These are phyloP conservation scores for Setipinna tenuifilis DNA, from an alignment of 2,797 vertebrate species.

Conservation along the genomic window DNA sequence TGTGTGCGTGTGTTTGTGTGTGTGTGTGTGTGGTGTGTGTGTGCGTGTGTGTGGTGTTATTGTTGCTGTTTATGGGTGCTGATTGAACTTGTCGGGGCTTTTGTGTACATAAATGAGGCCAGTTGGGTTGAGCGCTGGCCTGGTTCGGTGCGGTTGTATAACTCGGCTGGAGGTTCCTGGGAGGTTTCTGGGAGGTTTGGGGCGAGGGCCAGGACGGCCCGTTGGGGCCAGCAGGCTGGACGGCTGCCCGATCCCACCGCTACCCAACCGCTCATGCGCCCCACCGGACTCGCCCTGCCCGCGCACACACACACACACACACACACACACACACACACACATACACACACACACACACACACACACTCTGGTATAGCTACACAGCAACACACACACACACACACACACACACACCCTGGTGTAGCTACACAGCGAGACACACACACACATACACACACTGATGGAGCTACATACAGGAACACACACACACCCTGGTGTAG, in stretches of 20 bases:
- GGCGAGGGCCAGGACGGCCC: background rate
- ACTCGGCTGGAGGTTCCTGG: constrained; percentile 36
- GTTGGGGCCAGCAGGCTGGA: constrained; percentile 1
- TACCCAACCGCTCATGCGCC: background rate
- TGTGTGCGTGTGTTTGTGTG: background rate
- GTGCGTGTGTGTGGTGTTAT: constrained; percentile 26
- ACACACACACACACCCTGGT: constrained; percentile 8
- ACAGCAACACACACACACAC: background rate
- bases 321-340: background rate
- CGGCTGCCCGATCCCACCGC: constrained; percentile 2
- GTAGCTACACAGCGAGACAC: background rate
- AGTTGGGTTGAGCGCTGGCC: background rate
- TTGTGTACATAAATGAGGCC: constrained; percentile 32
- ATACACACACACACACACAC: constrained; percentile 10
- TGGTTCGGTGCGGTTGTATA: constrained; percentile 38
- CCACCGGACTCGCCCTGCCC: background rate
- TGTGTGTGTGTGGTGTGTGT: background rate
- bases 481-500: constrained; percentile 43
- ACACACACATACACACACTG: background rate
- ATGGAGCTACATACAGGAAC: constrained; percentile 34
- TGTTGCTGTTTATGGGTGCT: constrained; percentile 19
- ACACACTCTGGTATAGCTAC: background rate
- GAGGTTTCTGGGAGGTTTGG: constrained; percentile 41
- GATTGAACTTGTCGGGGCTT: constrained; percentile 25
- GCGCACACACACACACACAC: too few relatives aligned